Conservation (phyloP, 2,113 vertebrate genomes). For the Lepus timidus region DNA sequence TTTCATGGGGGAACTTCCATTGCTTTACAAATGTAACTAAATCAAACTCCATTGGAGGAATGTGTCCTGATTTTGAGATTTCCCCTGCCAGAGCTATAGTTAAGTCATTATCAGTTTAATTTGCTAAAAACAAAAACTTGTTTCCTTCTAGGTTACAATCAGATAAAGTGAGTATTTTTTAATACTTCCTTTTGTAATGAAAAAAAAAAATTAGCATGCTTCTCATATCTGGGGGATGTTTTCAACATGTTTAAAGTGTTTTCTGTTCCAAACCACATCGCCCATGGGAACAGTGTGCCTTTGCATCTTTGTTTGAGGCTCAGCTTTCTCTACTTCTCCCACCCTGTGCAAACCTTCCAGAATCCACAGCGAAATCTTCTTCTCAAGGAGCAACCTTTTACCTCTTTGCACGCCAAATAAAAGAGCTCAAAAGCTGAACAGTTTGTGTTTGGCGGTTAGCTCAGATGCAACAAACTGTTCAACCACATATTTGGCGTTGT, state of each 20-base stretch:
- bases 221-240: not conserved
- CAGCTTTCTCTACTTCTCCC: not conserved
- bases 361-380: not conserved
- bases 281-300: not conserved
- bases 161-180: not conserved
- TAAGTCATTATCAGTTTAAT: conserved; percentile 43
- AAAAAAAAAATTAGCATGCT: not conserved
- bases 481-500: not conserved
- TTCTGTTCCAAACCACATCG: not conserved
- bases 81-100: not conserved
- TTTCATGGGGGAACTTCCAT: not conserved
- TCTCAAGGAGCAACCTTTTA: not conserved
- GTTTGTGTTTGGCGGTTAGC: not conserved
- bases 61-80: not conserved
- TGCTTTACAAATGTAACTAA: not conserved
- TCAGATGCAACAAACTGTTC: not conserved
- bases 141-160: not conserved
- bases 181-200: not conserved
- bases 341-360: conserved; percentile 30
- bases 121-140: not conserved
- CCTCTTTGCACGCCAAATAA: not conserved
- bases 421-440: not conserved
- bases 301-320: conserved; percentile 22
- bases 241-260: conserved; percentile 18
- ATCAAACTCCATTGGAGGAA: not conserved